Conservation (phyloP, 2,113 vertebrate genomes). For the Eubucco bourcierii region DNA sequence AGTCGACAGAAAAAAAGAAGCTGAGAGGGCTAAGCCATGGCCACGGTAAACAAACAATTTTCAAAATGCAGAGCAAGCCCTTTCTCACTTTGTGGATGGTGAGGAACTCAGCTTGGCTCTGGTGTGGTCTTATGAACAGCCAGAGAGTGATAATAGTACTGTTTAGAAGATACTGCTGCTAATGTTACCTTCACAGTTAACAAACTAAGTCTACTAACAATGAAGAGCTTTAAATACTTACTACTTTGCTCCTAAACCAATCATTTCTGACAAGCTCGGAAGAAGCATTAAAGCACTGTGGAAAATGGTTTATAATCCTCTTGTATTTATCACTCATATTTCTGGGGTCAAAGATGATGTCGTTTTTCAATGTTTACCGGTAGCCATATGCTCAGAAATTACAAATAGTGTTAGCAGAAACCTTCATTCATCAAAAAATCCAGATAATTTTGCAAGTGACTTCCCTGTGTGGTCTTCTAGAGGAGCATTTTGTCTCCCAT, state of each 20-base stretch:
- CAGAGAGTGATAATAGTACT: not conserved
- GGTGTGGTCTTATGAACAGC: not conserved
- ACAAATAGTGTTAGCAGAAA: constrained; percentile 18
- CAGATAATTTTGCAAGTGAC: not conserved
- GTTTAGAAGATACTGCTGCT: constrained; percentile 28
- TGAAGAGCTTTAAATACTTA: constrained; percentile 54
- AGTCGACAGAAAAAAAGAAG: not conserved
- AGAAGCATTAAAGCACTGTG: constrained; percentile 33
- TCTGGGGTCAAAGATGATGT: constrained; percentile 61
- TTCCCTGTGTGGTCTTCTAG: not conserved
- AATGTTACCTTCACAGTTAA: constrained; percentile 50
- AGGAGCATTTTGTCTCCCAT: not conserved
- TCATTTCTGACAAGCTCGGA: constrained; percentile 60
- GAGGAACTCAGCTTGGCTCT: not conserved
- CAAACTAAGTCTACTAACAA: constrained; percentile 48
- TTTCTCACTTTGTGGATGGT: not conserved
- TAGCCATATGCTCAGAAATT: constrained; percentile 31
- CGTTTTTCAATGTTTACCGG: constrained; percentile 44
- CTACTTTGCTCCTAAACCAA: constrained; percentile 48
- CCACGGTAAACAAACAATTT: not conserved
- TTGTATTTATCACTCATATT: constrained; percentile 27
- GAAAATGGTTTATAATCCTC: constrained; percentile 56
- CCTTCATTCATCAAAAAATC: not conserved
- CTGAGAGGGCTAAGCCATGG: not conserved
- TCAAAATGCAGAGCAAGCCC: rapidly evolving